A percentile compares a stretch with the other conserved stretches of the same genome.
Evolutionary conservation across 1,140 invertebrate genomes (phyloP).

Genomic region (Acromyrmex heyeri): DNA sequence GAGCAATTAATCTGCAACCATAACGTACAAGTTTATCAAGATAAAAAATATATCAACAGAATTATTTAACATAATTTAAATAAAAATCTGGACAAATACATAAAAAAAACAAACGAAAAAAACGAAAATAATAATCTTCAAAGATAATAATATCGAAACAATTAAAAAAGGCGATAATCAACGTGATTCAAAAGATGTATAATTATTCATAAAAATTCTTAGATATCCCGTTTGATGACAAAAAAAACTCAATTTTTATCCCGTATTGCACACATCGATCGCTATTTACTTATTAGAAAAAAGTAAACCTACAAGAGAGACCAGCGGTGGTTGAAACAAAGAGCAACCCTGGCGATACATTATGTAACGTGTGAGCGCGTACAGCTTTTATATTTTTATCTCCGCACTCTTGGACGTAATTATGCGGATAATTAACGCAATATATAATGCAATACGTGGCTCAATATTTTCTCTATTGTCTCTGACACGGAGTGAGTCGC

Average conservation of each 20-base stretch:
- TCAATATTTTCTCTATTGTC: constrained; percentile 6
- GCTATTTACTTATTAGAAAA: constrained; percentile 4
- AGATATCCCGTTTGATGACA: too few relatives aligned
- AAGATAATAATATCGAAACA: neutral
- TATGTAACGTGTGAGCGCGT: neutral
- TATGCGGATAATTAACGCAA: constrained; percentile 25
- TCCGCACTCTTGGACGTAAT: constrained; percentile 12
- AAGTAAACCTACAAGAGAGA: too few relatives aligned
- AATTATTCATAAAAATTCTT: constrained; percentile 8
- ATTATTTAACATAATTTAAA: neutral
- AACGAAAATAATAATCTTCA: neutral
- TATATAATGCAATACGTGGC: neutral
- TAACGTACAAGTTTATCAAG: neutral
- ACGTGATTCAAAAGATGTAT: neutral
- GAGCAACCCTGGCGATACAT: neutral
- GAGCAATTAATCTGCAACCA: neutral
- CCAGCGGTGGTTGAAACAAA: neutral
- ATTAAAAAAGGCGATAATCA: neutral
- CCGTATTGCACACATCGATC: neutral
- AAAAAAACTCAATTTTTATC: neutral
- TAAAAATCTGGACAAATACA: neutral
- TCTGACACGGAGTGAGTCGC: neutral
- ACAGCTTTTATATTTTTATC: constrained; percentile 45
- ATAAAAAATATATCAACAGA: neutral
- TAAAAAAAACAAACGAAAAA: neutral